Evolutionary conservation across 2,113 vertebrate genomes (phyloP).

Genomic region (Poecile atricapillus): DNA sequence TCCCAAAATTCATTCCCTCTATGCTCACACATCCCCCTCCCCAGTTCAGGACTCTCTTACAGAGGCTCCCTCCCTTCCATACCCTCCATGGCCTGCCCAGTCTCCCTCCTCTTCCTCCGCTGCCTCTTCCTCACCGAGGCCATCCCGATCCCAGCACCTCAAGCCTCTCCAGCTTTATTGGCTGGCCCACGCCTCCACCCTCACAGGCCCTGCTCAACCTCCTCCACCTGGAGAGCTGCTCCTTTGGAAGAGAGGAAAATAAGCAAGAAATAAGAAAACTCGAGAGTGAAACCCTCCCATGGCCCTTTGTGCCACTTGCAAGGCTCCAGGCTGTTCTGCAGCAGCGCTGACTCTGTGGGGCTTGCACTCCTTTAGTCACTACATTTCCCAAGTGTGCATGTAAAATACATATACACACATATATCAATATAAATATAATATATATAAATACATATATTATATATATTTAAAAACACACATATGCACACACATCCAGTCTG

Average conservation of each 20-base stretch:
- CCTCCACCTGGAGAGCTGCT: neutral
- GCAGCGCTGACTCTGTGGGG: accelerated
- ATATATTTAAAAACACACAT: accelerated
- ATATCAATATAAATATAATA: too few relatives aligned
- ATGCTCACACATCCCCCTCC: too few relatives aligned
- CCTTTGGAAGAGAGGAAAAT: accelerated
- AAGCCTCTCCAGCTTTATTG: neutral
- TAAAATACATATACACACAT: neutral
- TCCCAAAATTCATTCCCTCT: accelerated
- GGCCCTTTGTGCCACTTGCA: accelerated
- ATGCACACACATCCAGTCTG: neutral
- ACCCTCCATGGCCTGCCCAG: neutral
- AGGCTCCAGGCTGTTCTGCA: neutral
- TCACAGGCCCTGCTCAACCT: neutral
- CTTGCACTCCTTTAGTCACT: neutral
- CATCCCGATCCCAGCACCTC: neutral
- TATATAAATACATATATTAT: too few relatives aligned
- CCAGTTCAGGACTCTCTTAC: accelerated
- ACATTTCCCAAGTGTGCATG: accelerated
- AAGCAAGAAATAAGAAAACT: neutral
- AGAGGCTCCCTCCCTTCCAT: neutral
- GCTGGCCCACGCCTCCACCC: neutral
- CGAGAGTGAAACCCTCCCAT: accelerated
- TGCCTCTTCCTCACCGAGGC: neutral
- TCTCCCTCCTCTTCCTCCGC: neutral